Evolutionary conservation across 2,888 invertebrate genomes (phyloP), one percentile per base, ranked within the genome.

Genomic region (Danaus chrysippus): DNA sequence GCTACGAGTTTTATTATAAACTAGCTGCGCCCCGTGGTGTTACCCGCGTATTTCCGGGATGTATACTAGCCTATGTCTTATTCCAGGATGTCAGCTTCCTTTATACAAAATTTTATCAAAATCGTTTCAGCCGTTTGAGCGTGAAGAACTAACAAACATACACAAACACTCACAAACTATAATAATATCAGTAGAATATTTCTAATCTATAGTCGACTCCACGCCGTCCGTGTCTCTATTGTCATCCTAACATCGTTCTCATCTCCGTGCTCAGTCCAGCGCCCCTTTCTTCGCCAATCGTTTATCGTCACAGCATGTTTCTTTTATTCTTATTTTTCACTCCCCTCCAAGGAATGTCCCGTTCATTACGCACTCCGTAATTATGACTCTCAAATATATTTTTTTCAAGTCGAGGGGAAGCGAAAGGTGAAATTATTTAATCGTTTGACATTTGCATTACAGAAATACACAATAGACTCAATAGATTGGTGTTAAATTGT

Each of bases 261-360:
- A 74, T 83, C 80, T 82, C 82, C 76, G 78, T 78, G 83, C 78
- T 73, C 71, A 74, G 83, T 80, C 82, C 82, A 76, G 78, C 78
- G 83, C 86, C 87, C 87, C 84, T 86, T 85, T 83, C 86, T 87
- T 84, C 81, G 83, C 77, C 86, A 84, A 88, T 89, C 83, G 86
- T 83, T 77, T 78, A 82, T 83, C 86, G 86, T 86, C 86, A 84
- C 83, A 73, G 82, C 82, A 79, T 83, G 82, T 87, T 90, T 87
- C 87, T 87, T 88, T 87, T 84, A 84, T 84, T 82, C 76, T 70
- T 76, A 77, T 77, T 79, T 83, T 83, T 83, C 78, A 74, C 78
- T 77, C 71, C 64, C 73, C 78, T 80, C 80, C 79, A 76, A 81
- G 76, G 82, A 85, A 86, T 82, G 81, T 79, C 76, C 73, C 74